Conservation (phyloP, 2,797 vertebrate genomes). For the Sebastes oblongus region DNA sequence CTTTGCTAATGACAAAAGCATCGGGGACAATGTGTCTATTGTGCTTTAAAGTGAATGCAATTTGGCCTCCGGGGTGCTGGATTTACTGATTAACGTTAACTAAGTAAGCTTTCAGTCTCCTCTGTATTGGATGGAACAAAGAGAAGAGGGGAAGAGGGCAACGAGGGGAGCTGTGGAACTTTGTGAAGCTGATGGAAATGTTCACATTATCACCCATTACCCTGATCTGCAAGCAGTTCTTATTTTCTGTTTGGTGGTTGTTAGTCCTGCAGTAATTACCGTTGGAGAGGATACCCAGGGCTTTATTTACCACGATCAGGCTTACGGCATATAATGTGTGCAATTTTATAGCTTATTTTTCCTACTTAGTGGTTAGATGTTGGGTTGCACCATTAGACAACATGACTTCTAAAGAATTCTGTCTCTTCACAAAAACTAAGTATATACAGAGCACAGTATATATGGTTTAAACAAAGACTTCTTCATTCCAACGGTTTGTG, state of each 20-base stretch:
- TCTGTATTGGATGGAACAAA: constrained; percentile 37
- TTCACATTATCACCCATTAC: constrained; percentile 21
- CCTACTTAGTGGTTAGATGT: background rate
- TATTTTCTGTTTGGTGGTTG: constrained; percentile 21
- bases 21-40: constrained; percentile 51
- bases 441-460: background rate
- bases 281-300: constrained; percentile 7
- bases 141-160: background rate
- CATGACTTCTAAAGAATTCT: background rate
- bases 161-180: background rate
- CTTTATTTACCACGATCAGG: constrained; percentile 3
- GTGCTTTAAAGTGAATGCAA: constrained; percentile 45
- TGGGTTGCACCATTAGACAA: background rate
- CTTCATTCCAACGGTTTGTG: background rate
- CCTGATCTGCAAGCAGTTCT: background rate
- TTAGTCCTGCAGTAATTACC: constrained; percentile 12
- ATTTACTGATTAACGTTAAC: constrained; percentile 49
- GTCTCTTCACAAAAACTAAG: background rate
- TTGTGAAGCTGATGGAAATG: constrained; percentile 26
- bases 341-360: background rate
- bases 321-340: background rate
- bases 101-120: constrained; percentile 32
- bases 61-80: constrained; percentile 38
- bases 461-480: background rate
- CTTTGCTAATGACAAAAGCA: constrained; percentile 49